These are phyloP conservation scores for Antedon mediterranea DNA, from an alignment of 53 echinoderm and acorn worm genomes.

Conservation along the genomic window DNA sequence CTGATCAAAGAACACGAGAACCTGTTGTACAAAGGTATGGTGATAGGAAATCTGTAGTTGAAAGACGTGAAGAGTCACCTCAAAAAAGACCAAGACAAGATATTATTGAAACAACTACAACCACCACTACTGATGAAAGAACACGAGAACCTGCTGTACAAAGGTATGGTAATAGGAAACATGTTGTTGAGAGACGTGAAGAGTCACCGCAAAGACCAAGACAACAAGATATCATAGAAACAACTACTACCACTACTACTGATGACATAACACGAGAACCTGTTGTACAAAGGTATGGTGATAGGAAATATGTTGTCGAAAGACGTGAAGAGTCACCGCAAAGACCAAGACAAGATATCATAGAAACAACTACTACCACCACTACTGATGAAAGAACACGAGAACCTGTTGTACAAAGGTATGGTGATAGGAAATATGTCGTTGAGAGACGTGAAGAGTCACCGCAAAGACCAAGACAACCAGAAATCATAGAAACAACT, in stretches of 20 bases:
- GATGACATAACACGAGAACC: background rate
- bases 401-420: background rate
- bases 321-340: background rate
- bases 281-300: background rate
- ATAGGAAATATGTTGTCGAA: background rate
- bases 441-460: too few species aligned
- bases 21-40: too few species aligned
- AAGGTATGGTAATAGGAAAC: background rate
- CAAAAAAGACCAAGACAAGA: too few species aligned
- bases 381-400: background rate
- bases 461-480: too few species aligned
- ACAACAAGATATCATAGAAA: background rate
- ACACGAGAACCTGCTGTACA: background rate
- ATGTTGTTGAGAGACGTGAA: background rate
- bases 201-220: background rate
- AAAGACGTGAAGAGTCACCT: too few species aligned
- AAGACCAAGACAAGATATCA: background rate
- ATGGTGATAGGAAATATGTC: background rate
- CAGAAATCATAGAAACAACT: too few species aligned
- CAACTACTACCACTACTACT: background rate
- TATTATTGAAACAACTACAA: too few species aligned
- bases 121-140: too few species aligned
- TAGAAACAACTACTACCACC: background rate
- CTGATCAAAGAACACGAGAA: background rate
- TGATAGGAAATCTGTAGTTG: too few species aligned